Evolutionary conservation across 2,888 invertebrate genomes (phyloP).

Genomic region (Sphinx pinastri): DNA sequence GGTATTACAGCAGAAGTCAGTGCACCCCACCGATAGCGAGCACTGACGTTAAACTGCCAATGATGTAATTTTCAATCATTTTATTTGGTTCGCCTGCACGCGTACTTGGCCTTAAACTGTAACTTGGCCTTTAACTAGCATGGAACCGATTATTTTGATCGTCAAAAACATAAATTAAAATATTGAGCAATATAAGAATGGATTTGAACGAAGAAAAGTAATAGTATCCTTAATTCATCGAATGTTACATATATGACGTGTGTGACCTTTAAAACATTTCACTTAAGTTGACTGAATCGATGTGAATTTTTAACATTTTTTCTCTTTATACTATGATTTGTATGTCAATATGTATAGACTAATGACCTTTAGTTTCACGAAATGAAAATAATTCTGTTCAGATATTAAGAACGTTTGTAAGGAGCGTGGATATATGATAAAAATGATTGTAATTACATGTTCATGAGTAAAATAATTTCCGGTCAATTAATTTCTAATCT

Average conservation of each 20-base stretch:
- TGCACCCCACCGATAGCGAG: constrained; percentile 42
- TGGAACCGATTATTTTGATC: not conserved
- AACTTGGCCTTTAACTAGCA: not conserved
- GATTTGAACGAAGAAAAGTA: not conserved
- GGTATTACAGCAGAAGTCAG: constrained; percentile 43
- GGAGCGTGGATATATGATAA: not conserved
- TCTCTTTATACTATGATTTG: no score
- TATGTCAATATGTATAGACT: not conserved
- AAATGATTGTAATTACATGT: constrained; percentile 2
- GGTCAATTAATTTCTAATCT: constrained; percentile 6
- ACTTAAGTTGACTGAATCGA: no score
- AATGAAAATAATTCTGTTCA: not conserved
- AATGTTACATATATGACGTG: no score
- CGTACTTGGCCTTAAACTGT: not conserved
- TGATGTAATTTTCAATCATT: constrained; percentile 23
- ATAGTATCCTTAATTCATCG: not conserved
- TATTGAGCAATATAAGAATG: not conserved
- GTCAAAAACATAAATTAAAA: not conserved
- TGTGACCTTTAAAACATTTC: no score
- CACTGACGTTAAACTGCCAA: constrained; percentile 25
- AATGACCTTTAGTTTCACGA: not conserved
- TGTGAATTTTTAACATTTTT: no score
- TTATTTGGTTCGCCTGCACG: not conserved
- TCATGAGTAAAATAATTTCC: constrained; percentile 8
- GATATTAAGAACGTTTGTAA: not conserved